Percentiles rank a stretch among this genome's conserved stretches.
Conservation (phyloP, 2,113 vertebrate species). For the Odocoileus hemionus region DNA sequence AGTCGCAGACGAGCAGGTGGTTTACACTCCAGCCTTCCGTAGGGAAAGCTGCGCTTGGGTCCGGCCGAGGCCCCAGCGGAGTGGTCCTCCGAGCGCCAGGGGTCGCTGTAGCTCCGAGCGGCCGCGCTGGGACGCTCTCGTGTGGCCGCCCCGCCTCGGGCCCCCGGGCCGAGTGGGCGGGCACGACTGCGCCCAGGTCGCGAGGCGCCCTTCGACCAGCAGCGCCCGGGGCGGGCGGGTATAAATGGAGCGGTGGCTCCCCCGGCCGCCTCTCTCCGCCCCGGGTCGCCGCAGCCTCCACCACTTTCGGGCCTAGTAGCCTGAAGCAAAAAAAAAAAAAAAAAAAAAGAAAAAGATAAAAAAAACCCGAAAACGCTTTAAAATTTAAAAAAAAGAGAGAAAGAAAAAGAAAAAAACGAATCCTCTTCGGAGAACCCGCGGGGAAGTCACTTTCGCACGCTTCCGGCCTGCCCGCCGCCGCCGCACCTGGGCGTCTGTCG, state of each 20-base stretch:
- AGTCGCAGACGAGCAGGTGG: neutral
- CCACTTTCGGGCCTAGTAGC: constrained; percentile 1
- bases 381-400: constrained; percentile 31
- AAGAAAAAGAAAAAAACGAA: neutral
- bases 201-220: constrained; percentile 75
- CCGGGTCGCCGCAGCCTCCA: constrained; percentile 32
- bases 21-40: accelerated
- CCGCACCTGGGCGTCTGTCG: constrained; percentile 10
- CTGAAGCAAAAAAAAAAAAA: constrained; percentile 53
- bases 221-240: constrained; percentile 75
- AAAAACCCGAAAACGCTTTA: constrained; percentile 55
- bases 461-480: constrained; percentile 62
- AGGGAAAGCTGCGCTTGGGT: neutral
- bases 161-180: constrained; percentile 73
- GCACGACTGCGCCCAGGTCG: constrained; percentile 76
- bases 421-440: constrained; percentile 38
- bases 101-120: constrained; percentile 59
- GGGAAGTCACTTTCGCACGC: constrained; percentile 68
- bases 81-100: constrained; percentile 60
- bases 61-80: neutral
- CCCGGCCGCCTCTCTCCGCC: constrained; percentile 52
- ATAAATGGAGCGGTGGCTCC: constrained; percentile 73
- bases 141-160: constrained; percentile 67
- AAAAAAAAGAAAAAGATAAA: constrained; percentile 17
- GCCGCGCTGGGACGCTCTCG: constrained; percentile 45